phyloP scores from a whole-genome alignment of 1,140 invertebrate species.

The Bombus waltoni region DNA sequence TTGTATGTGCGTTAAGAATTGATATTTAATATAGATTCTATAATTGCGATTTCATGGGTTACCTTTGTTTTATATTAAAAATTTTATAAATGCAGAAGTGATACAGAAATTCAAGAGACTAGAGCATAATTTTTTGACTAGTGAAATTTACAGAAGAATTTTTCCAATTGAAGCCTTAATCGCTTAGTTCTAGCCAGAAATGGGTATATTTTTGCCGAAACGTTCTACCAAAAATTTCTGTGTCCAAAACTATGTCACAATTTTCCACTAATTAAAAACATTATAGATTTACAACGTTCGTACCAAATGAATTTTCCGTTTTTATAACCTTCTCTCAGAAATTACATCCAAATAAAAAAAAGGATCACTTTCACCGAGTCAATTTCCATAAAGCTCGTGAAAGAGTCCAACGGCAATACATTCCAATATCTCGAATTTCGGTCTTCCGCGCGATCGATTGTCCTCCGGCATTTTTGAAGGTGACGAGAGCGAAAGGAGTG shows the following conservation, averaged over 20 bases:
- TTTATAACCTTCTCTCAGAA: background rate
- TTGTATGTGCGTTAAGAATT: background rate
- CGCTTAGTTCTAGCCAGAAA: background rate
- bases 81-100: background rate
- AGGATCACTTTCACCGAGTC: background rate
- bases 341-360: background rate
- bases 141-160: too few relatives aligned
- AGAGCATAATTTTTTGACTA: too few relatives aligned
- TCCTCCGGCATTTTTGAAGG: background rate
- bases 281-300: too few relatives aligned
- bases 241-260: too few relatives aligned
- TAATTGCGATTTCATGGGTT: background rate
- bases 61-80: background rate
- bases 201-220: background rate
- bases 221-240: too few relatives aligned
- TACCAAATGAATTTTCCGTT: background rate
- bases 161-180: background rate
- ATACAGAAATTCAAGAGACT: too few relatives aligned
- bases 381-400: background rate
- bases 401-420: background rate
- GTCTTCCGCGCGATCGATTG: background rate
- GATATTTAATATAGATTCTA: background rate
- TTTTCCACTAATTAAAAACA: background rate
- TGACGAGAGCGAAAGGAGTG: constrained; percentile 13
- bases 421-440: background rate